phyloP scores from a whole-genome alignment of 2,888 invertebrate species.

The Zelleria hepariella region DNA sequence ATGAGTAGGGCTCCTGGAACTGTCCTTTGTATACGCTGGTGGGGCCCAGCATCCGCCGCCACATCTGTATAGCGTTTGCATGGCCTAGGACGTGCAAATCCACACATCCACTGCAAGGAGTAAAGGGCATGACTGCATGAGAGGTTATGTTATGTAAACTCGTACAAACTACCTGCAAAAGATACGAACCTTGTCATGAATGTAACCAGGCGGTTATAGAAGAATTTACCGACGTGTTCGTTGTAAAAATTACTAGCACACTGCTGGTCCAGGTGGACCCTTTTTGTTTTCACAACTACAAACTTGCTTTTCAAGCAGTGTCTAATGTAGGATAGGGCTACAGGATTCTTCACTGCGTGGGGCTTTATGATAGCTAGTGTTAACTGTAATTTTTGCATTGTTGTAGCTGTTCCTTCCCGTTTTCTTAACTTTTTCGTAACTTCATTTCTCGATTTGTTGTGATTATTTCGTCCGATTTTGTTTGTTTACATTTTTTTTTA shows the following conservation, averaged over 20 bases:
- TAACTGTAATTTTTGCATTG: constrained; percentile 73
- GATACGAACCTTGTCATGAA: constrained; percentile 82
- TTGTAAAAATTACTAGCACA: constrained; percentile 83
- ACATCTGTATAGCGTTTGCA: constrained; percentile 80
- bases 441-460: neutral
- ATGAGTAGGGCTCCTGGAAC: constrained; percentile 81
- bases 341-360: constrained; percentile 83
- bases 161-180: neutral
- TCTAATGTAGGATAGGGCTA: constrained; percentile 78
- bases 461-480: neutral
- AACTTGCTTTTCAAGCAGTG: constrained; percentile 79
- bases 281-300: constrained; percentile 78
- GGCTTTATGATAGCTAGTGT: constrained; percentile 92
- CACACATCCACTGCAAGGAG: constrained; percentile 80
- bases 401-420: neutral
- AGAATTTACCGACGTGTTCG: constrained; percentile 87
- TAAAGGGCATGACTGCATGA: neutral
- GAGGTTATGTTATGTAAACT: neutral
- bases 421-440: neutral
- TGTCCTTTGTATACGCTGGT: constrained; percentile 89
- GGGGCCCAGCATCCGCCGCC: constrained; percentile 91
- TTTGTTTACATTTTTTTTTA: neutral
- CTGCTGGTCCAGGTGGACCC: constrained; percentile 71
- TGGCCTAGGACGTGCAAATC: constrained; percentile 84
- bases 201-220: constrained; percentile 83